These are phyloP conservation scores for Sabellastarte sp. DNA, from an alignment of 2,888 invertebrate genomes.

Conservation along the genomic window DNA sequence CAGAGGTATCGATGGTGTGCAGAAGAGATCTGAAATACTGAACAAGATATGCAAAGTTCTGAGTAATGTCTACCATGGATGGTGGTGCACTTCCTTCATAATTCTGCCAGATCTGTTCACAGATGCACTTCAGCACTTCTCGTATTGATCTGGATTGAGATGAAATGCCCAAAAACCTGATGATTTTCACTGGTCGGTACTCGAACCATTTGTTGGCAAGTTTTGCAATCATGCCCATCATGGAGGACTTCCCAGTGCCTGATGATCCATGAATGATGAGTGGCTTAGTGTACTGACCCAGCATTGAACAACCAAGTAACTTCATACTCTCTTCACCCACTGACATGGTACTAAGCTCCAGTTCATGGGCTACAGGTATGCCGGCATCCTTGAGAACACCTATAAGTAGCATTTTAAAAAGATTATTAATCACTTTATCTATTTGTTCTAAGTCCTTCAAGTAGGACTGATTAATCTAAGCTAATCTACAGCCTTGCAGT, in stretches of 20 bases:
- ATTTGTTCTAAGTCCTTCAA: too few relatives aligned
- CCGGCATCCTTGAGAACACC: too few relatives aligned
- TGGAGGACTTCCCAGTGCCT: slow-evolving; percentile 46
- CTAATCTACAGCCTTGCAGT: too few relatives aligned
- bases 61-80: slow-evolving; percentile 31
- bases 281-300: slow-evolving; percentile 27
- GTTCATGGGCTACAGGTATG: too few relatives aligned
- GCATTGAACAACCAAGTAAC: too few relatives aligned
- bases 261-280: slow-evolving; percentile 40
- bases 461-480: too few relatives aligned
- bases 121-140: slow-evolving; percentile 32
- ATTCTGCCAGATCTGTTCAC: slow-evolving; percentile 37
- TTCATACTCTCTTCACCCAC: too few relatives aligned
- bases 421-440: too few relatives aligned
- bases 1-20: slow-evolving; percentile 32
- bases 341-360: too few relatives aligned
- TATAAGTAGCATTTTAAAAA: too few relatives aligned
- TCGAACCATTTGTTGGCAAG: slow-evolving; percentile 34
- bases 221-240: slow-evolving; percentile 40
- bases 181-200: slow-evolving; percentile 28
- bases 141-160: slow-evolving; percentile 33
- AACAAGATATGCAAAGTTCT: slow-evolving; percentile 37
- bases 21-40: slow-evolving; percentile 39
- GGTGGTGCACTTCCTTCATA: slow-evolving; percentile 27
- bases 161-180: slow-evolving; percentile 45